phyloP scores from a whole-genome alignment of 1,140 invertebrate genomes.

The Meloidogyne chitwoodi region DNA sequence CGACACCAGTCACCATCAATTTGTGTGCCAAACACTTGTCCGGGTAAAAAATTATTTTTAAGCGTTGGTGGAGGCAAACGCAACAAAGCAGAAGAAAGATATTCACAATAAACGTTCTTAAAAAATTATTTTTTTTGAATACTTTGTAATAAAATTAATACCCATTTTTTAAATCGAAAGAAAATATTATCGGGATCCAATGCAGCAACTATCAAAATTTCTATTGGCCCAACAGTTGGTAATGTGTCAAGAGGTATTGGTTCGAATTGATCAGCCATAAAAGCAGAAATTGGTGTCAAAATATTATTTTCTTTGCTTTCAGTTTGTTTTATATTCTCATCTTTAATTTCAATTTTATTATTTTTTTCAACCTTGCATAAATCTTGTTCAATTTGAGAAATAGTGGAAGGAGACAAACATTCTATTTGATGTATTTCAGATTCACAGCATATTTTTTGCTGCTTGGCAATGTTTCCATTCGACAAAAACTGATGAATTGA shows the following conservation, averaged over 20 bases:
- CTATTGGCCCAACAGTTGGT: background rate
- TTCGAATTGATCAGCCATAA: slow-evolving; percentile 9
- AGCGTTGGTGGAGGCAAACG: background rate
- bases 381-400: background rate
- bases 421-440: background rate
- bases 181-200: slow-evolving; percentile 25
- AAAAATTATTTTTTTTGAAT: background rate
- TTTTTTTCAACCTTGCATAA: background rate
- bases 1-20: slow-evolving; percentile 24
- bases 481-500: slow-evolving; percentile 1
- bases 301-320: background rate
- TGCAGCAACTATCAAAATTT: slow-evolving; percentile 22
- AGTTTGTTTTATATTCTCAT: background rate
- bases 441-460: background rate
- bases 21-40: slow-evolving; percentile 19
- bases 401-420: background rate
- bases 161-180: slow-evolving; percentile 23
- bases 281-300: background rate
- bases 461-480: background rate
- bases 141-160: background rate
- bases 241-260: slow-evolving; percentile 1
- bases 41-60: background rate
- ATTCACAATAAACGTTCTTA: slow-evolving; percentile 13
- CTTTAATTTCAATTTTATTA: background rate
- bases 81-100: slow-evolving; percentile 2